A percentile compares a stretch with the other conserved stretches of the same genome.
These are phyloP conservation scores for Phocoena phocoena DNA, from an alignment of 2,113 vertebrate species.

Conservation along the genomic window DNA sequence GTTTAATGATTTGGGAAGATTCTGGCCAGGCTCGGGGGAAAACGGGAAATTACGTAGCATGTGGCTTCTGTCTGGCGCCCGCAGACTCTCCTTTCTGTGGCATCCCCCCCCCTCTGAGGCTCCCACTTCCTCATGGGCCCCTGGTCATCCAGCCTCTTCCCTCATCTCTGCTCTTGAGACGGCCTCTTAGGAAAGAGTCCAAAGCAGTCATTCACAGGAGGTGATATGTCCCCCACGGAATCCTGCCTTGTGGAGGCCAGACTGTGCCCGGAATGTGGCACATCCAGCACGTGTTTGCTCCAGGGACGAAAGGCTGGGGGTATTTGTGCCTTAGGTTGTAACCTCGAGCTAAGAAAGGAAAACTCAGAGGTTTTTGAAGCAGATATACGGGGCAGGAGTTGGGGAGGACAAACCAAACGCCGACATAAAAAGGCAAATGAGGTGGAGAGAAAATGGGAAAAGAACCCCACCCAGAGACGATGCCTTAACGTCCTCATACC, in stretches of 20 bases:
- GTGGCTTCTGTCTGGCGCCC: rapidly evolving
- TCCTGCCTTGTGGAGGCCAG: background rate
- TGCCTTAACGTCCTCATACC: rapidly evolving
- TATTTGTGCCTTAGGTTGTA: background rate
- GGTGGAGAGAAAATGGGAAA: rapidly evolving
- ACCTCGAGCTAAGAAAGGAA: background rate
- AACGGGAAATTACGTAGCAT: rapidly evolving
- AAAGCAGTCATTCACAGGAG: rapidly evolving
- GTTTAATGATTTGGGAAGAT: background rate
- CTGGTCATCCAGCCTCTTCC: rapidly evolving
- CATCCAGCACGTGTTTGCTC: rapidly evolving
- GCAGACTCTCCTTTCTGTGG: rapidly evolving
- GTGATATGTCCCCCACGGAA: rapidly evolving
- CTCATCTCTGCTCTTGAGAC: background rate
- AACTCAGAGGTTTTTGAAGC: background rate
- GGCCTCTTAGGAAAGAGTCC: background rate
- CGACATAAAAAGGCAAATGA: background rate
- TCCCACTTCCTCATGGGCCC: background rate
- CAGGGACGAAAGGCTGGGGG: too few relatives aligned
- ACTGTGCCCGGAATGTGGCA: background rate
- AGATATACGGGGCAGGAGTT: too few relatives aligned
- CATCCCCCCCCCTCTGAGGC: too few relatives aligned
- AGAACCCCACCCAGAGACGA: rapidly evolving
- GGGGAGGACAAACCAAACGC: background rate
- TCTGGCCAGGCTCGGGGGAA: background rate